Percentiles rank a stretch among this genome's conserved stretches.
Evolutionary conservation across 2,888 invertebrate species (phyloP).

Genomic region (Hemistola chrysoprasaria): DNA sequence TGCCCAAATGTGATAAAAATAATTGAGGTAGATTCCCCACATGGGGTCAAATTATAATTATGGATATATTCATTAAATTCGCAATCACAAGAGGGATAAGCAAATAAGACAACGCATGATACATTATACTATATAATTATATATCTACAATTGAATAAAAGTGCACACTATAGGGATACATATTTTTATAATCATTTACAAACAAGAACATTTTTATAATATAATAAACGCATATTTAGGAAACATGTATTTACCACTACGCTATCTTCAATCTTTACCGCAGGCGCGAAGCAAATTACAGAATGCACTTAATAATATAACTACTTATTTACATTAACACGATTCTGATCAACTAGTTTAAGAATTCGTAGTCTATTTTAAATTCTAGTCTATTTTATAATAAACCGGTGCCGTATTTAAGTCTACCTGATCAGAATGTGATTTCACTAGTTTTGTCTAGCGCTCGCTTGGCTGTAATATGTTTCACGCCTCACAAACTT

Average conservation of each 20-base stretch:
- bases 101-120: conserved; percentile 77
- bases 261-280: conserved; percentile 45
- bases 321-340: conserved; percentile 69
- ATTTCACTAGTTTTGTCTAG: conserved; percentile 21
- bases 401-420: too few relatives aligned
- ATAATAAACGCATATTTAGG: conserved; percentile 80
- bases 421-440: conserved; percentile 16
- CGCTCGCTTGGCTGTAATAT: conserved; percentile 64
- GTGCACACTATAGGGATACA: conserved; percentile 72
- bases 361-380: too few relatives aligned
- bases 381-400: too few relatives aligned
- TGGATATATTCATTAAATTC: too few relatives aligned
- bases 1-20: conserved; percentile 81
- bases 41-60: conserved; percentile 72
- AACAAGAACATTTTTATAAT: conserved; percentile 79
- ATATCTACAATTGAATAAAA: conserved; percentile 81
- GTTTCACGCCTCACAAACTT: conserved; percentile 66
- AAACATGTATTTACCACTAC: conserved; percentile 72
- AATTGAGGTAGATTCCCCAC: conserved; percentile 81
- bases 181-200: conserved; percentile 76
- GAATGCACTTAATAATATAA: conserved; percentile 66
- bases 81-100: conserved; percentile 67
- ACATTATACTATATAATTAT: conserved; percentile 82
- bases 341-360: conserved; percentile 11
- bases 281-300: conserved; percentile 76